phyloP scores from a whole-genome alignment of 2,797 vertebrate species.

The Morelia viridis region DNA sequence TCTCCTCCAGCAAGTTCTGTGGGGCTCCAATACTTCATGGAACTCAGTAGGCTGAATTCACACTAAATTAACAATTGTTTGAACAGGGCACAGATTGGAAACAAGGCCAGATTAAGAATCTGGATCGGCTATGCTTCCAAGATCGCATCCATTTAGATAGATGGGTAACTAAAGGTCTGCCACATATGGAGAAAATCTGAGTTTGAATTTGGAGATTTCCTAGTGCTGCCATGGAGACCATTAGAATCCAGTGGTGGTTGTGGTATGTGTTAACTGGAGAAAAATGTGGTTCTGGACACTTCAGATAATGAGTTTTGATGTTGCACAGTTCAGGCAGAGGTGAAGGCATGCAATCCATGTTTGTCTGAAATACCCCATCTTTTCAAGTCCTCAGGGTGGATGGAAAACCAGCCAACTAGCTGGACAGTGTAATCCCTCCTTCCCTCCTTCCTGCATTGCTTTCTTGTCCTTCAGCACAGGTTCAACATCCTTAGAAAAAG shows the following conservation, averaged over 20 bases:
- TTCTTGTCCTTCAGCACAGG: not conserved
- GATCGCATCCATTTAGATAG: not conserved
- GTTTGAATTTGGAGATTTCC: not conserved
- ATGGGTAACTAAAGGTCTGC: not conserved
- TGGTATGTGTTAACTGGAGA: not conserved
- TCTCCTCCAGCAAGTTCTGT: not conserved
- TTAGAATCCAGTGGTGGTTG: not conserved
- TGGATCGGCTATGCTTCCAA: not conserved
- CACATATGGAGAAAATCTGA: not conserved
- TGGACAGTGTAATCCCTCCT: not conserved
- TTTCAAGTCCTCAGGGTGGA: not conserved
- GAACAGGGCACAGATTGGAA: not conserved
- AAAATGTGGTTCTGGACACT: not conserved
- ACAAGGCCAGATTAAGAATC: not conserved
- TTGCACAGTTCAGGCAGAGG: not conserved
- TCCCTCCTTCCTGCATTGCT: not conserved
- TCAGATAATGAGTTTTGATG: not conserved
- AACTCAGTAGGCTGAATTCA: not conserved
- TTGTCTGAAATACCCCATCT: not conserved
- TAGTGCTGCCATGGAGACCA: not conserved
- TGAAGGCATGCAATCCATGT: not conserved
- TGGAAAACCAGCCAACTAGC: not conserved
- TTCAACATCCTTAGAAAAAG: not conserved
- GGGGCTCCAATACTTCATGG: not conserved
- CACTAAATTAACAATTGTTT: not conserved